Evolutionary conservation across 2,888 invertebrate genomes (phyloP), one percentile per base, ranked within the genome.

Genomic region (Netelia inedita): DNA sequence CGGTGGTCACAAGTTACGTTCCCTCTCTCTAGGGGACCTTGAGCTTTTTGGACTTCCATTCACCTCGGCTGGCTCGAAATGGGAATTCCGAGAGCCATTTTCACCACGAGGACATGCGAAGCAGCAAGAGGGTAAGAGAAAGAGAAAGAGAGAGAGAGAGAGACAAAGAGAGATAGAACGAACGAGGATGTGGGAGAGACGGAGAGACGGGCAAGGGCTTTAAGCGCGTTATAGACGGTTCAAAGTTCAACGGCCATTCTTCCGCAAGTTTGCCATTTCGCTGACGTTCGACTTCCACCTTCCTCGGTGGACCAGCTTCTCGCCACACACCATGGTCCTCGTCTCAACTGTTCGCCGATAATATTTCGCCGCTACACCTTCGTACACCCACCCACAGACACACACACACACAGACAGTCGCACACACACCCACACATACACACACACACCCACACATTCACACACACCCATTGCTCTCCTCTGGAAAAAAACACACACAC

Each of bases 261-360:
- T 86, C 85, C 82, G 80, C 85, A 82, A 87, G 86, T 87, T 86
- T 82, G 87, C 86, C 83, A 86, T 87, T 87, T 87, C 86, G 86
- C 86, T 87, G 87, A 87, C 87, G 86, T 87, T 87, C 83, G 73
- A 82, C 86, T 82, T 84, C 61, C 83, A 79, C 8, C 74, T 43
- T 28, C 53, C 14, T 21, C 14, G 21, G 80, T 46, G 59, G 73
- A 55, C 41, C 50, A 55, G 19, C 46, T 66, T 66, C 66, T 74
- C 61, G 46, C 63, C 35, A 14, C 55, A n/a, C 16, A 53, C 55
- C 53, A 43, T 57, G 55, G 50, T 71, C 79, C 28, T 28, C 28
- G 28, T 28, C 28, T 61, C 71, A 74, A 73, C 76, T 74, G 66
- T 79, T 81, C 59, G 75, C 43, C 84, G 84, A 87, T 86, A 81